phyloP scores from a whole-genome alignment of 2,888 invertebrate genomes.

The Oxycera nigricornis region DNA sequence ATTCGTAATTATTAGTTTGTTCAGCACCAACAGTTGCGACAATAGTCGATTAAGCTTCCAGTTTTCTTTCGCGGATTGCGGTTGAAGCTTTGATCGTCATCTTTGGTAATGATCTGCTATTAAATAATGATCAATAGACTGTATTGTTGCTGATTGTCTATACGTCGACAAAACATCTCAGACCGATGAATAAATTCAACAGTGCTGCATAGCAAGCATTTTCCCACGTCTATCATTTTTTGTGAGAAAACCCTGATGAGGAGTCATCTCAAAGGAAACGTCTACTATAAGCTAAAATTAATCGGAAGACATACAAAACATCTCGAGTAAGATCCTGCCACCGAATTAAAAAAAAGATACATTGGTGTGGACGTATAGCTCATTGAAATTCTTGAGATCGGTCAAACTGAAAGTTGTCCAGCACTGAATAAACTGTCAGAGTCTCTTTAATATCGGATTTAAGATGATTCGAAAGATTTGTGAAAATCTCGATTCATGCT shows the following conservation, averaged over 20 bases:
- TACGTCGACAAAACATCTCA: neutral
- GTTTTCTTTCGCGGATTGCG: constrained; percentile 27
- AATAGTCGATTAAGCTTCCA: constrained; percentile 41
- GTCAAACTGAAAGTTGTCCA: too few species aligned
- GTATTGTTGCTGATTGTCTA: neutral
- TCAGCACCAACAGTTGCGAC: constrained; percentile 13
- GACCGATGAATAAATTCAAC: neutral
- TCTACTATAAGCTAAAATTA: too few species aligned
- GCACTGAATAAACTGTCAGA: neutral
- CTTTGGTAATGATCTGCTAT: constrained; percentile 41
- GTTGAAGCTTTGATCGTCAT: constrained; percentile 40
- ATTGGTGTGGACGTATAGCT: too few species aligned
- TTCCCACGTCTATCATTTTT: too few species aligned
- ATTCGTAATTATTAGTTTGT: constrained; percentile 36
- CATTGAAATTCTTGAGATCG: too few species aligned
- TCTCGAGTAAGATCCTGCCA: too few species aligned
- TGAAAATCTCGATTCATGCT: constrained; percentile 10
- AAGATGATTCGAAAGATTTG: constrained; percentile 31
- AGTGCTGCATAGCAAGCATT: neutral
- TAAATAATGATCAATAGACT: constrained; percentile 2
- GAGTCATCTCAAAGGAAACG: too few species aligned
- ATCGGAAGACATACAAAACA: too few species aligned
- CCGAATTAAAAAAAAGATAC: too few species aligned
- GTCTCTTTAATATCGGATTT: neutral
- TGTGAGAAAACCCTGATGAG: too few species aligned